These are phyloP conservation scores for Acanthosepion pharaonis DNA, from an alignment of 2,888 invertebrate genomes.

Conservation along the genomic window DNA sequence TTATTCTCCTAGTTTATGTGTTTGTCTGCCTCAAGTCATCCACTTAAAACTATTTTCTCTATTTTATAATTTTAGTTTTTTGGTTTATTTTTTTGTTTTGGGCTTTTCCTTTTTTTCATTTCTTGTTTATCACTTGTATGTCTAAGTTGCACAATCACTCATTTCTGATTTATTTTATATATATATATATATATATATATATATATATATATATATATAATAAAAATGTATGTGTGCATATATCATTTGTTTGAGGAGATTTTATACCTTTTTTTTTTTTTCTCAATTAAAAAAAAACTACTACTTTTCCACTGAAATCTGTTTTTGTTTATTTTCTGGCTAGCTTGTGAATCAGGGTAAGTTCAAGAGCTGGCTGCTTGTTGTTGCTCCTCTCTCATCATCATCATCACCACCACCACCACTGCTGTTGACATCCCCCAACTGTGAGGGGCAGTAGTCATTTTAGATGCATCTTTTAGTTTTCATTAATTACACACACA, in stretches of 20 bases:
- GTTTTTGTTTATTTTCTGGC: neutral
- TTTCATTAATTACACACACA: neutral
- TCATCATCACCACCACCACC: neutral
- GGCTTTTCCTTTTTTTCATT: neutral
- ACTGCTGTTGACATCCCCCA: neutral
- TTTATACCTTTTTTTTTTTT: neutral
- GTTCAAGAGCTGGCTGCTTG: neutral
- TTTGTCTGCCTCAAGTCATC: neutral
- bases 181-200: too few species aligned
- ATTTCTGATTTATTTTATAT: neutral
- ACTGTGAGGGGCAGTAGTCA: neutral
- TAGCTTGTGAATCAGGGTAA: conserved; percentile 33
- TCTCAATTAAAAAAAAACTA: neutral
- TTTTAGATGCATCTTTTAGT: neutral
- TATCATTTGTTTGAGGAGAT: neutral
- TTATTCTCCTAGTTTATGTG: neutral
- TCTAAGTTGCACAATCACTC: neutral
- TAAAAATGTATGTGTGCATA: too few species aligned
- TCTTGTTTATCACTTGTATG: neutral
- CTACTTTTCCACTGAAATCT: neutral
- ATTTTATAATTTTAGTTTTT: too few species aligned
- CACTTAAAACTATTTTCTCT: neutral
- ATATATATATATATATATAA: too few species aligned
- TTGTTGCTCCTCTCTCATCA: neutral
- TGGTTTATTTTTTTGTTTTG: too few species aligned